A percentile compares a stretch with the other conserved stretches of the same genome.
These are phyloP conservation scores for Falcaria lacertinaria DNA, from an alignment of 2,888 invertebrate genomes.

Conservation along the genomic window DNA sequence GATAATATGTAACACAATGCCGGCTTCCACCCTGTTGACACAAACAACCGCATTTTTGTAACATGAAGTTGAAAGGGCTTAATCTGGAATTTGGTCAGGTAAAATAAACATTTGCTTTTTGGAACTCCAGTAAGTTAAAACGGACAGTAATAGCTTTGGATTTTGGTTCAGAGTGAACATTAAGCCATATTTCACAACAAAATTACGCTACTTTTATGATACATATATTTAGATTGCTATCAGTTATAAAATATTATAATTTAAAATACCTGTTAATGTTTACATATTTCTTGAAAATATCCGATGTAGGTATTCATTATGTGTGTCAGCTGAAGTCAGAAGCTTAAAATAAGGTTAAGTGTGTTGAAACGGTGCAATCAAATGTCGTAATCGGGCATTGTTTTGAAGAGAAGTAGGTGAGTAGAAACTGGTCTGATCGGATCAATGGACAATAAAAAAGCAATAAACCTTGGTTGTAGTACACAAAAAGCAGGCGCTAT, in stretches of 20 bases:
- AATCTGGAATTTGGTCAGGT: conserved; percentile 66
- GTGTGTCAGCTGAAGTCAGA: neutral
- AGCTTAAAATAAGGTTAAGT: conserved; percentile 20
- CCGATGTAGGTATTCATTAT: too few relatives aligned
- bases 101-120: conserved; percentile 58
- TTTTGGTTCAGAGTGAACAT: neutral
- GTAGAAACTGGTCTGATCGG: conserved; percentile 49
- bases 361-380: conserved; percentile 29
- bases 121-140: conserved; percentile 42
- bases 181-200: too few relatives aligned
- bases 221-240: too few relatives aligned
- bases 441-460: conserved; percentile 66
- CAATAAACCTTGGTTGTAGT: conserved; percentile 62
- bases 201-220: too few relatives aligned
- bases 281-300: too few relatives aligned
- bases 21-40: conserved; percentile 51
- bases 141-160: conserved; percentile 9
- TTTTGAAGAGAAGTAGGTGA: conserved; percentile 54
- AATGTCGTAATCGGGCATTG: conserved; percentile 43
- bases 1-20: conserved; percentile 56
- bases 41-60: conserved; percentile 60
- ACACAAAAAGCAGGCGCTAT: conserved; percentile 69
- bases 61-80: conserved; percentile 60
- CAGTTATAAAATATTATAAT: too few relatives aligned
- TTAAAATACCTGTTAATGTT: too few relatives aligned